Percentiles rank a stretch among this genome's conserved stretches.
Evolutionary conservation across 2,113 vertebrate species (phyloP).

Genomic region (Apeltes quadracus): DNA sequence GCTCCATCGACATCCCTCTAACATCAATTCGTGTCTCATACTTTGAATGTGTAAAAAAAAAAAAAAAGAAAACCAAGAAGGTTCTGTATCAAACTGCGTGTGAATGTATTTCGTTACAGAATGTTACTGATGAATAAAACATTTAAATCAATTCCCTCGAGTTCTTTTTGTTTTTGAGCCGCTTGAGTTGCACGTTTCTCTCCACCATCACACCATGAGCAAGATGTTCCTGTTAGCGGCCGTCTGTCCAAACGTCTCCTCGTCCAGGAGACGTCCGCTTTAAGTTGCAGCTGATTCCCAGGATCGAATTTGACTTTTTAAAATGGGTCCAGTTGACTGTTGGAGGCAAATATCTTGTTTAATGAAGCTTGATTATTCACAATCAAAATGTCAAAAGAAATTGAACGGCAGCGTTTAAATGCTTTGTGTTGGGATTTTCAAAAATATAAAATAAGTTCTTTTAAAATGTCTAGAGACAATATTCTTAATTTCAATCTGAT

Average conservation of each 20-base stretch:
- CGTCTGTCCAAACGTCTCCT: no score
- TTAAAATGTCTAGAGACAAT: no score
- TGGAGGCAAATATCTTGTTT: no score
- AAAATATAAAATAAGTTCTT: no score
- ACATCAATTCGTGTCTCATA: conserved; percentile 59
- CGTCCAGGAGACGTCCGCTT: no score
- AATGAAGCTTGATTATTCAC: no score
- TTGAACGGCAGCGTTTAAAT: no score
- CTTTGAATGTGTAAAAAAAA: conserved; percentile 67
- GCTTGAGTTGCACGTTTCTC: conserved; percentile 28
- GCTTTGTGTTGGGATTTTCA: no score
- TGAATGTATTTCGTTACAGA: conserved; percentile 83
- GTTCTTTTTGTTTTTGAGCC: conserved; percentile 40
- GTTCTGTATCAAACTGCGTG: conserved; percentile 81
- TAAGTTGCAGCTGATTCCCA: neutral
- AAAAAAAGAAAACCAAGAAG: neutral
- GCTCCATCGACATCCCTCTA: conserved; percentile 52
- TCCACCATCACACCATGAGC: conserved; percentile 69
- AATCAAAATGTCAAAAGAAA: no score
- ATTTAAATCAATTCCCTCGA: conserved; percentile 68
- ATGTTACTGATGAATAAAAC: conserved; percentile 81
- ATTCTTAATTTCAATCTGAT: no score
- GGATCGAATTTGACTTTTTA: neutral
- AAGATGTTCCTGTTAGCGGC: conserved; percentile 72
- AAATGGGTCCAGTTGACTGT: neutral